These are phyloP conservation scores for Xerus inauris DNA, from an alignment of 2,113 vertebrate genomes.

Conservation along the genomic window DNA sequence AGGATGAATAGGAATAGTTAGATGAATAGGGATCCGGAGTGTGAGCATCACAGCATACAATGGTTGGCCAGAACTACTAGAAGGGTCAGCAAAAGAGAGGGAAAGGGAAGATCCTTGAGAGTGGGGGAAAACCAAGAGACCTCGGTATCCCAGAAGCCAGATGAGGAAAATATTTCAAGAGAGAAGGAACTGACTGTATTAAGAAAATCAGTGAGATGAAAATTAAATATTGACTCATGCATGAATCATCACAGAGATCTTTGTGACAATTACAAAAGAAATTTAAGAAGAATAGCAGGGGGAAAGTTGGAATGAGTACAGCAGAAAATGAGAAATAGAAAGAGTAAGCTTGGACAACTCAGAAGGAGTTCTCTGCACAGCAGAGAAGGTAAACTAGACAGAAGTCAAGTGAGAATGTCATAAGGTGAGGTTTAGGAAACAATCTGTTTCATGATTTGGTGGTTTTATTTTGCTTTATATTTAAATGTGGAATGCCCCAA, in stretches of 20 bases:
- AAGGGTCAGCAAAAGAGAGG: not conserved
- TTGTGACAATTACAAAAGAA: not conserved
- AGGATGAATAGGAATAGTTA: not conserved
- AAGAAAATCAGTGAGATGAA: not conserved
- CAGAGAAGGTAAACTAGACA: not conserved
- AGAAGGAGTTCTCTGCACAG: not conserved
- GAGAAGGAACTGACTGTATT: not conserved
- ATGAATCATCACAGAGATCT: not conserved
- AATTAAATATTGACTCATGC: not conserved
- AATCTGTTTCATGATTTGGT: not conserved
- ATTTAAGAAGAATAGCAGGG: not conserved
- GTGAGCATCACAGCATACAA: not conserved
- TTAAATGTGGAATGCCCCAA: not conserved
- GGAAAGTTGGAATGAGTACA: not conserved
- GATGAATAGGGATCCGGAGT: not conserved
- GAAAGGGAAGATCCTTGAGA: too few relatives aligned
- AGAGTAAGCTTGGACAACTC: not conserved
- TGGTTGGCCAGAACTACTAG: too few relatives aligned
- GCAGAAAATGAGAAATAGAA: not conserved
- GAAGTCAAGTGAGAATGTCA: too few relatives aligned
- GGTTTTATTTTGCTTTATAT: not conserved
- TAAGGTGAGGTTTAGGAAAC: not conserved
- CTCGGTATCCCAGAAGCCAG: not conserved
- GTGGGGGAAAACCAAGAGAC: not conserved
- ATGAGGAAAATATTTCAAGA: not conserved